Base-by-base conservation (phyloP, 2,113 vertebrate genomes). In the Melanerpes aurifrons region DNA sequence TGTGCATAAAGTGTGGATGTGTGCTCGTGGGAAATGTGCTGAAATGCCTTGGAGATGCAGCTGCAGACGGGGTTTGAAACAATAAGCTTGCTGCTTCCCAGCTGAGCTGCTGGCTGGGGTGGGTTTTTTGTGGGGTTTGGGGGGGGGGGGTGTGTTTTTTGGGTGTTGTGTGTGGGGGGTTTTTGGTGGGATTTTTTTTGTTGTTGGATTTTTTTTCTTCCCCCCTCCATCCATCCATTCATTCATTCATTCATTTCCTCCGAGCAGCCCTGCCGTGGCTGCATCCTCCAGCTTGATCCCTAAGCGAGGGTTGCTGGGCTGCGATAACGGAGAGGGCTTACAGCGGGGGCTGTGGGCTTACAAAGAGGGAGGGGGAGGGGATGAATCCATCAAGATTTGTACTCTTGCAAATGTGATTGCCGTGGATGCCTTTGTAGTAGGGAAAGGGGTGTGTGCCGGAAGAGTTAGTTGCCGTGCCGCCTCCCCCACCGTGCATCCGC, bases 371-470 rank as follows among this genome's bases (percentile, higher is more conserved):
- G 93, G 92, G 94, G 96, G 93, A 95, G 77, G 94, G 90, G 96
- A 48, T 24, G 96, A 96, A 94, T 95, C 96, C 96, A 93, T 95
- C 95, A 74, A 94, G 97, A 94, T 97, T 98, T 98, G 96, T 97
- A 98, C 97, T 97, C 97, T 97, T 97, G 97, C 97, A 97, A 98
- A 98, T 98, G 97, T 96, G 97, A 97, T 97, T 97, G 97, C 97
- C 96, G 96, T 82, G 93, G 97, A 97, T 97, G 98, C 96, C 97
- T 98, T 98, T 98, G 97, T 98, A 98, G 97, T 98, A 98, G 97
- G 95, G 86, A 98, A 96, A 98, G 98, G 98, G 98, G 98, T 98
- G 98, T 98, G 97, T 98, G 97, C 97, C 89, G 94, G 96, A 92
- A 97, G 97, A 97, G 97, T 97, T 97, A 96, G 97, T 97, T 97